Evolutionary conservation across 2,113 vertebrate genomes (phyloP), one percentile per base, ranked within the genome.

Genomic region (Hippocampus guttulatus): DNA sequence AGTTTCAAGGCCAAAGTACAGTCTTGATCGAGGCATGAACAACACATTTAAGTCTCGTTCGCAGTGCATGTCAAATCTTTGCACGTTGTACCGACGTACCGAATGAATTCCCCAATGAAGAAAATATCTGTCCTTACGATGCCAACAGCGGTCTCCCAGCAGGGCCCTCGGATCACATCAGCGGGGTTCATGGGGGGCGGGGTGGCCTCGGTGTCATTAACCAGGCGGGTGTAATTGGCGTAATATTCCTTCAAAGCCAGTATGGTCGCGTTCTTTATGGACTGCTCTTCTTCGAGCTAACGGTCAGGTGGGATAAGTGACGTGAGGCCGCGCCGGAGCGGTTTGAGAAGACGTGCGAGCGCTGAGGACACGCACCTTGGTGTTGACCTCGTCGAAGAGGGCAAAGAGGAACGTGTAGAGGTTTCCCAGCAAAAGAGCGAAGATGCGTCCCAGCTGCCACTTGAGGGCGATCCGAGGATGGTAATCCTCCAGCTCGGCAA

Each of bases 371-470:
- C 57, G 7, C 62, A 98, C 97, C 92, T 99, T 97, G 74, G 89
- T 91, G 18, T 98, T 97, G 87, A 99, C 95, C 0, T 99, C 97
- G 63, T 99, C 96, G 85, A 99, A 99, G 84, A 99, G 90, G 71
- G 97, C 97, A 57, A 99, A 85, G 55, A 99, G 85, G 67, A 99
- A 99, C 0, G 97, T 99, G 84, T 99, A 99, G 66, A 99, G 94
- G 76, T 99, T 99, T 10, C 97, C 97, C 49, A 99, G 90, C 81
- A 99, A 99, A 25, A 99, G 96, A 0, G 97, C 97, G 1, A 99
- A 99, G 83, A 99, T 98, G 51, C 97, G 90, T 1, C 96, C 97
- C 10, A 99, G 93, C 89, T 99, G 97, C 97, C 97, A 99, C 70
- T 98, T 98, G 76, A 99, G 90, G 64, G 96, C 96, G 0, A 97